Percentiles rank a stretch among this genome's conserved stretches.
Evolutionary conservation across 2,888 invertebrate genomes (phyloP).

Genomic region (Drosophila longiperda): DNA sequence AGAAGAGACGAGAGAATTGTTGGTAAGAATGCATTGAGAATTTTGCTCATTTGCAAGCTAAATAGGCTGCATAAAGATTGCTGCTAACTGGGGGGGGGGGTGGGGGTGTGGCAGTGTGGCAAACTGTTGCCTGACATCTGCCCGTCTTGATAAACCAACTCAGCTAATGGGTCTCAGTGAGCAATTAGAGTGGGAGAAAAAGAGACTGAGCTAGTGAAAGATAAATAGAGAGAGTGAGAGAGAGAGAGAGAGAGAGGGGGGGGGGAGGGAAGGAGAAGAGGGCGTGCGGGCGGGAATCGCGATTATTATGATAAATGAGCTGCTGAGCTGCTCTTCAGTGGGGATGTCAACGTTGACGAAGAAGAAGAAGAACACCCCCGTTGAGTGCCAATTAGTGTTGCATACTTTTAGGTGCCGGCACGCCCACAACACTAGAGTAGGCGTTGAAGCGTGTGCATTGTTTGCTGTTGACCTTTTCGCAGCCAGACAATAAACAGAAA

Average conservation of each 20-base stretch:
- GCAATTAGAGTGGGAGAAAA: conserved; percentile 57
- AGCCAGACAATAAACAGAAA: conserved; percentile 61
- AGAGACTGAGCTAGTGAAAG: conserved; percentile 27
- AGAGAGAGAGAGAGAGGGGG: conserved; percentile 23
- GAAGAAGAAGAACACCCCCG: conserved; percentile 33
- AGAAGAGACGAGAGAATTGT: conserved; percentile 33
- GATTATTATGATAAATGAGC: conserved; percentile 79
- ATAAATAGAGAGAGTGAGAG: conserved; percentile 9
- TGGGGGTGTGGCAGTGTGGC: conserved; percentile 1
- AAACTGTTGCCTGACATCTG: conserved; percentile 57
- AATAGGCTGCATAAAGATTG: conserved; percentile 50
- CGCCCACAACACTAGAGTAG: conserved; percentile 28
- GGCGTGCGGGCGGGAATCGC: conserved; percentile 14
- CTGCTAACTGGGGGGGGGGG: conserved; percentile 1
- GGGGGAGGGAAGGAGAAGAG: conserved; percentile 9
- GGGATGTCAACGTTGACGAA: conserved; percentile 48
- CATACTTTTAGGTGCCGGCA: conserved; percentile 65
- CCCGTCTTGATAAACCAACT: conserved; percentile 68
- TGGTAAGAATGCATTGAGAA: conserved; percentile 37
- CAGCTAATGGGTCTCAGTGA: conserved; percentile 59
- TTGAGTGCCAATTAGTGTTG: conserved; percentile 69
- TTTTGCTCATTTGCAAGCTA: conserved; percentile 36
- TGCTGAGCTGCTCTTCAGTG: conserved; percentile 35
- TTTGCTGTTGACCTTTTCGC: conserved; percentile 67
- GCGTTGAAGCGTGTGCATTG: conserved; percentile 63